Evolutionary conservation across 1,140 invertebrate genomes (phyloP).

Genomic region (Episyrphus balteatus): DNA sequence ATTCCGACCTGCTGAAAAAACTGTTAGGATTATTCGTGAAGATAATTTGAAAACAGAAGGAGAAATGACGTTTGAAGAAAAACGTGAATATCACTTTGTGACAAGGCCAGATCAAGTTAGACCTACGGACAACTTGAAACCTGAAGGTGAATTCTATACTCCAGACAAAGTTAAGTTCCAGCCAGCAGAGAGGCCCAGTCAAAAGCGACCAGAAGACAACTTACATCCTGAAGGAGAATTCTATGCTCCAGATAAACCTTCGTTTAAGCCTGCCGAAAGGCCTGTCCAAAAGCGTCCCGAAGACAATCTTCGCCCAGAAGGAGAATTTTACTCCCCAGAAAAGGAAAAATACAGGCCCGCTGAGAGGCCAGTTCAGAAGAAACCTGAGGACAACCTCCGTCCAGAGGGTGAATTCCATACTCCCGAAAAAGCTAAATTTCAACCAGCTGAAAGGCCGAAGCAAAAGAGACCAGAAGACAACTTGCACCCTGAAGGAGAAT

Average conservation of each 20-base stretch:
- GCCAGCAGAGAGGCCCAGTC: conserved; percentile 37
- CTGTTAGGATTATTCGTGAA: conserved; percentile 35
- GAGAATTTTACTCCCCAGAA: conserved; percentile 44
- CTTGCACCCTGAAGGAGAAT: conserved; percentile 45
- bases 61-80: conserved; percentile 39
- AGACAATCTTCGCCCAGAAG: conserved; percentile 47
- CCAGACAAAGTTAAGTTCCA: conserved; percentile 41
- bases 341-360: conserved; percentile 31
- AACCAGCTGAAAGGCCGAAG: conserved; percentile 30
- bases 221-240: conserved; percentile 57
- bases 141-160: conserved; percentile 44
- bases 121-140: conserved; percentile 37
- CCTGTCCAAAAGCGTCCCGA: conserved; percentile 42
- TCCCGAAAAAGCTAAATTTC: conserved; percentile 28
- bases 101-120: conserved; percentile 36
- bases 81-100: conserved; percentile 34
- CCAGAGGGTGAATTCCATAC: conserved; percentile 44
- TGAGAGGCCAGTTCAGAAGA: conserved; percentile 14
- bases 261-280: conserved; percentile 42
- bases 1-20: conserved; percentile 36
- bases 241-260: conserved; percentile 37
- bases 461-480: conserved; percentile 44
- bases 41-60: conserved; percentile 48
- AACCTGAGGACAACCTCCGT: conserved; percentile 42
- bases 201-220: conserved; percentile 40